phyloP scores from a whole-genome alignment of 2,113 vertebrate species.

The Xiphophorus maculatus region DNA sequence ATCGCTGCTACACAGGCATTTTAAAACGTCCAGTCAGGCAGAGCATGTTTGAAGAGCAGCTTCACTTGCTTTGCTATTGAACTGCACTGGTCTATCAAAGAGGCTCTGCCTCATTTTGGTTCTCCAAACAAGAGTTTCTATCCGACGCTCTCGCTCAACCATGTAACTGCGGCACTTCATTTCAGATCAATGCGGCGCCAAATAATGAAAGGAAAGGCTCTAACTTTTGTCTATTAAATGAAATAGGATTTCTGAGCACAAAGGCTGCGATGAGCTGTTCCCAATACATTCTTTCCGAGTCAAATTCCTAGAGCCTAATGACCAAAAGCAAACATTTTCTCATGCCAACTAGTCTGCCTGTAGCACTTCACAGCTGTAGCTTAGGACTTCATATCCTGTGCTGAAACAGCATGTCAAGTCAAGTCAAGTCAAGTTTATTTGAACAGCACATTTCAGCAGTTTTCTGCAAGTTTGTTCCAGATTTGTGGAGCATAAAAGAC shows the following conservation, averaged over 20 bases:
- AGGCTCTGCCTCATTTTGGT: conserved; percentile 40
- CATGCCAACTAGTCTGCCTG: background rate
- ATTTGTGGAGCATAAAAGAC: too few relatives aligned
- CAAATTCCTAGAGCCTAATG: background rate
- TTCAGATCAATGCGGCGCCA: conserved; percentile 10
- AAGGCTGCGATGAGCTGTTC: background rate
- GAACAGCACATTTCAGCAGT: too few relatives aligned
- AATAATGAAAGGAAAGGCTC: background rate
- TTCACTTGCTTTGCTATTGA: conserved; percentile 53
- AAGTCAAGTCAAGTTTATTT: too few relatives aligned
- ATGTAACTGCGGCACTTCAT: conserved; percentile 16
- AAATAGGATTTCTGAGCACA: background rate
- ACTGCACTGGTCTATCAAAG: conserved; percentile 34
- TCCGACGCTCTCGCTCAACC: conserved; percentile 8
- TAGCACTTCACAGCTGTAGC: background rate
- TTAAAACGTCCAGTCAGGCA: conserved; percentile 50
- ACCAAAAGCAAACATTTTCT: background rate
- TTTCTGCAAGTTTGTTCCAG: too few relatives aligned
- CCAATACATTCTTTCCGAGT: background rate
- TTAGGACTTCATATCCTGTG: too few relatives aligned
- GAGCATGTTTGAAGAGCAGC: conserved; percentile 53
- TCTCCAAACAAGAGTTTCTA: conserved; percentile 45
- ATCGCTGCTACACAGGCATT: conserved; percentile 50
- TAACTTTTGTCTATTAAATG: background rate
- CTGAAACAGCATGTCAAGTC: too few relatives aligned